Base-by-base conservation (phyloP, 2,888 invertebrate genomes). In the Pseudoips prasinana region DNA sequence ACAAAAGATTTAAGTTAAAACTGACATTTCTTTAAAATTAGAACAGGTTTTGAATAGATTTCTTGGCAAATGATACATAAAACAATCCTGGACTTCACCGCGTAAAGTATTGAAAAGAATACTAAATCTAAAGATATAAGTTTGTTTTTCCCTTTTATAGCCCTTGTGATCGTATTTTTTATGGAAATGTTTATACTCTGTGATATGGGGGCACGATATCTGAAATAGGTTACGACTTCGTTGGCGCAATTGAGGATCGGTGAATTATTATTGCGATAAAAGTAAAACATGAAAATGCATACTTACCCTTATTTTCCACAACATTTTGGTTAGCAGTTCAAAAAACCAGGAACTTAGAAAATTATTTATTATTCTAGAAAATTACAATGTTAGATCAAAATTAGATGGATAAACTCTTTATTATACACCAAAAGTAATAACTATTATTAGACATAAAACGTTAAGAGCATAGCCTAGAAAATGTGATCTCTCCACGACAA, bases 81-180 rank as follows among this genome's bases (percentile, higher is more conserved):
- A 33, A 7, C 22, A 7, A 5, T 29, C 9, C n/a, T 25, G n/a
- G n/a, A 8, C 5, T 25, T 14, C 10, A n/a, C 5, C 10, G 6
- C 11, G 2, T 11, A 8, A 11, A 31, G 18, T 36, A 24, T 35
- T 23, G 8, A 4, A 23, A 7, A 29, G 9, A 24, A 22, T 28
- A 7, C 7, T 29, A 41, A 29, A 19, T 30, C 20, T 2, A 24
- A 3, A 27, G n/a, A 32, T 19, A 26, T 20, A 32, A 30, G 10
- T 22, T 43, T 25, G 18, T 26, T 36, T 29, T 28, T 25, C 29
- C 23, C 36, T 8, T 30, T 36, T 33, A 36, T 29, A 42, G 33
- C 32, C 10, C 38, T 36, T 41, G 36, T 27, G 39, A 36, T 31
- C 34, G 36, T 46, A 30, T 36, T 43, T 46, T 50, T 50, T 50